A percentile compares a stretch with the other conserved stretches of the same genome.
These are phyloP conservation scores for Trichosurus vulpecula DNA, from an alignment of 2,797 vertebrate genomes.

Conservation along the genomic window DNA sequence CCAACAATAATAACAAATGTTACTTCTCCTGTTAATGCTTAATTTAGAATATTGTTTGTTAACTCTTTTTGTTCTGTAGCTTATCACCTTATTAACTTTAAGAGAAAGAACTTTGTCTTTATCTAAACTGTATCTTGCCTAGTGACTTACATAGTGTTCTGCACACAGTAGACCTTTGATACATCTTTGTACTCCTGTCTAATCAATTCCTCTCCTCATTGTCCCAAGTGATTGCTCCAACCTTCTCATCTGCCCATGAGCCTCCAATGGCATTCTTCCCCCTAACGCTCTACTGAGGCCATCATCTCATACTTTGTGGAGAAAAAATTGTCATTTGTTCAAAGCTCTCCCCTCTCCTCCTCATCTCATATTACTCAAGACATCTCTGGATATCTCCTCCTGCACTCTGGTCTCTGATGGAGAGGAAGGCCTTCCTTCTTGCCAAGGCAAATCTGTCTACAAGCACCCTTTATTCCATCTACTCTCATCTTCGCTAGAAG, in stretches of 20 bases:
- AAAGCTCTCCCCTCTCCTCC: not conserved
- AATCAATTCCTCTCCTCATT: not conserved
- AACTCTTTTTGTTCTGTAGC: not conserved
- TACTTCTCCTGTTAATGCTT: not conserved
- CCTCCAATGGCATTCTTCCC: not conserved
- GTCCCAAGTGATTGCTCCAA: not conserved
- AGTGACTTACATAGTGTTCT: not conserved
- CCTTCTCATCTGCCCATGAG: not conserved
- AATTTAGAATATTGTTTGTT: not conserved
- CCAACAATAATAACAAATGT: not conserved
- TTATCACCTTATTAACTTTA: not conserved
- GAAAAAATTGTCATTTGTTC: not conserved
- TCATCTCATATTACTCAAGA: not conserved
- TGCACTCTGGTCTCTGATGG: not conserved
- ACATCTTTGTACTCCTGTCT: not conserved
- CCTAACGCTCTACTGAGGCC: not conserved
- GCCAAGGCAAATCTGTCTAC: not conserved
- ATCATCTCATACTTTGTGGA: not conserved
- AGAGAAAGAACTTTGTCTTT: not conserved
- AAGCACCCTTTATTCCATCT: not conserved
- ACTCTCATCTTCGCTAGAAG: not conserved
- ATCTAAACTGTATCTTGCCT: not conserved
- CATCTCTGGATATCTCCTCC: not conserved
- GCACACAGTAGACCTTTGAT: not conserved
- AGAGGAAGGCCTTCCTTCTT: not conserved